Evolutionary conservation across 1,140 invertebrate genomes (phyloP).

Genomic region (Orius laevigatus): DNA sequence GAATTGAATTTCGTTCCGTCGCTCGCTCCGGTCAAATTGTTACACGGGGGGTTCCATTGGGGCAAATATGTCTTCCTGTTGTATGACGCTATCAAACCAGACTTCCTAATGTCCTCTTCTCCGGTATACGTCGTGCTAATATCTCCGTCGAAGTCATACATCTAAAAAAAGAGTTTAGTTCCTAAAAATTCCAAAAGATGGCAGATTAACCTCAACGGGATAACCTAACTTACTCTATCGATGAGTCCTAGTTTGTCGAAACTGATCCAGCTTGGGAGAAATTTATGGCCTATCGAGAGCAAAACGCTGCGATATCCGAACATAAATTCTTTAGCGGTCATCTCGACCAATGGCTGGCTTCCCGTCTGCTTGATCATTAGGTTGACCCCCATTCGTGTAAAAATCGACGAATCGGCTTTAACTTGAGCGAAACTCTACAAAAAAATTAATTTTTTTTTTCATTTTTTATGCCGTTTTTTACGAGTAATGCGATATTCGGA

Average conservation of each 20-base stretch:
- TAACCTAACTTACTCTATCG: conserved; percentile 50
- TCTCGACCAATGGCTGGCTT: conserved; percentile 45
- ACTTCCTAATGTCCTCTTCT: conserved; percentile 35
- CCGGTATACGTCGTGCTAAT: conserved; percentile 66
- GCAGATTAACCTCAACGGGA: not conserved
- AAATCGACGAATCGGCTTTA: conserved; percentile 39
- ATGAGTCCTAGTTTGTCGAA: conserved; percentile 69
- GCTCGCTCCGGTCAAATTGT: conserved; percentile 56
- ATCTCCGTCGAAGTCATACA: conserved; percentile 71
- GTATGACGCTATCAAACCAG: conserved; percentile 61
- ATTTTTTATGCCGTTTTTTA: conserved; percentile 34
- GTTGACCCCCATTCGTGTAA: conserved; percentile 49
- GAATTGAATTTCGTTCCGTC: conserved; percentile 73
- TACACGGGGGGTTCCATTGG: conserved; percentile 62
- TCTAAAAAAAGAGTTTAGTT: conserved; percentile 33
- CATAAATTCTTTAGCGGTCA: conserved; percentile 72
- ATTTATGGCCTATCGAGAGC: conserved; percentile 55
- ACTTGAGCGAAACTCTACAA: conserved; percentile 64
- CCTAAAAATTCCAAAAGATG: too few relatives aligned
- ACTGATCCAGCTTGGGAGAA: conserved; percentile 61
- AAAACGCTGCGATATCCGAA: conserved; percentile 57
- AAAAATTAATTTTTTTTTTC: conserved; percentile 8
- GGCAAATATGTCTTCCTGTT: conserved; percentile 48
- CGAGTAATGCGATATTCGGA: conserved; percentile 77
- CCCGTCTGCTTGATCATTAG: conserved; percentile 45